Base-by-base conservation (phyloP, 1,140 invertebrate species). In the Drusus annulatus region DNA sequence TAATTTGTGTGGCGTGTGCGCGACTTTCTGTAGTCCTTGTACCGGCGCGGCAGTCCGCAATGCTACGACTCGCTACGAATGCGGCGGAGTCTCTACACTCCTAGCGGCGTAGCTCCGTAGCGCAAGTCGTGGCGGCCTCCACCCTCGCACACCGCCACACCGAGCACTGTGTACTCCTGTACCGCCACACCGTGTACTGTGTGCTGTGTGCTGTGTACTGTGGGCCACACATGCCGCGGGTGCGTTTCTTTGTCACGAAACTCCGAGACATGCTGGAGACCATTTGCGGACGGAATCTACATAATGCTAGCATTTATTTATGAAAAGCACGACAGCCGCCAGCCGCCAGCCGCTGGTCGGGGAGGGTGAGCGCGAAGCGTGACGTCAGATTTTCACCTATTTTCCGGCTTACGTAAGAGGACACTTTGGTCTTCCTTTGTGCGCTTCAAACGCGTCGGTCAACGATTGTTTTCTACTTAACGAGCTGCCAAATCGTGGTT, bases 231-330 rank as follows among this genome's bases (percentile, higher is more conserved):
- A 36, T 36, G 31, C 31, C 31, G 7, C 7, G 4, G 31, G 31
- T 36, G 31, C 31, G 16, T 58, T 58, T 58, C 54, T 58, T 58
- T 58, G 54, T 58, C 54, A 17, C 17, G 54, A 21, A n/a, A 58
- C 54, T 58, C 21, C 54, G 21, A 19, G 54, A 19, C 54, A 58
- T 58, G 54, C 16, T 21, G 54, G 54, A 36, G 31, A 58, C 54
- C 54, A 58, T 58, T 58, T n/a, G 54, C n/a, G n/a, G 21, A 21
- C 54, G 6, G 54, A 58, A 58, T 58, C 54, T 58, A 58, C 54
- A 58, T 58, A 58, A 58, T n/a, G 54, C 54, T 1, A 58, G 54
- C 54, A 3, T 58, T 58, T 58, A 58, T 58, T 58, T 58, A 58
- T 58, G 54, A 58, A 58, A 17, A 17, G n/a, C 54, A 58, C 54